Evolutionary conservation across 2,888 invertebrate genomes (phyloP).

Genomic region (Selenia dentaria): DNA sequence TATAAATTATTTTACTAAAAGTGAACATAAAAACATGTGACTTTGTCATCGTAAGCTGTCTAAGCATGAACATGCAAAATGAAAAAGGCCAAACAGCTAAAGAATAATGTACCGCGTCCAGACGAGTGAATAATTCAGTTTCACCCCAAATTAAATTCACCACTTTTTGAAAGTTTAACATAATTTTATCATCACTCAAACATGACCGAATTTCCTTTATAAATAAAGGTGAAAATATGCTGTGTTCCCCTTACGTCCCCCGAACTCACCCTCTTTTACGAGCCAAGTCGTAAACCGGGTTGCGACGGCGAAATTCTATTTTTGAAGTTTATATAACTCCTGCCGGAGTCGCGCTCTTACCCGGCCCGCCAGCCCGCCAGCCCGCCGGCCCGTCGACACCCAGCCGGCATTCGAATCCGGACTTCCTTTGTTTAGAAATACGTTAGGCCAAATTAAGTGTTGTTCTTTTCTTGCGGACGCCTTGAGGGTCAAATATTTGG

Average conservation of each 20-base stretch:
- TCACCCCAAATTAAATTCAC: slow-evolving; percentile 20
- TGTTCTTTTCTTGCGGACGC: slow-evolving; percentile 31
- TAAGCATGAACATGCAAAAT: slow-evolving; percentile 14
- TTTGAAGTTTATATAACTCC: slow-evolving; percentile 70
- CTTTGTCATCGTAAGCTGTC: too few species aligned
- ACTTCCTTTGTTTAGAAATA: slow-evolving; percentile 52
- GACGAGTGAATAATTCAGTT: slow-evolving; percentile 17
- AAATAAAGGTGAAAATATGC: slow-evolving; percentile 66
- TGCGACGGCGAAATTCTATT: slow-evolving; percentile 68
- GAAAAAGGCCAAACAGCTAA: slow-evolving; percentile 15
- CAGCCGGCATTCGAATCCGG: slow-evolving; percentile 50
- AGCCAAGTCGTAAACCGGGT: slow-evolving; percentile 63
- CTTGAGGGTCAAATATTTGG: slow-evolving; percentile 30
- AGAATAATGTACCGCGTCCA: slow-evolving; percentile 7
- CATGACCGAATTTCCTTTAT: slow-evolving; percentile 55
- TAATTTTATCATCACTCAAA: slow-evolving; percentile 43
- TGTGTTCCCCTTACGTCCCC: slow-evolving; percentile 50
- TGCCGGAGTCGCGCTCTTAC: slow-evolving; percentile 16
- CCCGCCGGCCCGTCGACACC: slow-evolving; percentile 27
- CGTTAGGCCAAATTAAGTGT: slow-evolving; percentile 37
- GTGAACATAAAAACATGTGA: too few species aligned
- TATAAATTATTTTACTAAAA: too few species aligned
- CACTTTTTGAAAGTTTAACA: slow-evolving; percentile 27
- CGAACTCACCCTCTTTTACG: slow-evolving; percentile 59
- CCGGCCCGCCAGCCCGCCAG: slow-evolving; percentile 37